phyloP scores from a whole-genome alignment of 2,113 vertebrate genomes.

The Struthidea cinerea region DNA sequence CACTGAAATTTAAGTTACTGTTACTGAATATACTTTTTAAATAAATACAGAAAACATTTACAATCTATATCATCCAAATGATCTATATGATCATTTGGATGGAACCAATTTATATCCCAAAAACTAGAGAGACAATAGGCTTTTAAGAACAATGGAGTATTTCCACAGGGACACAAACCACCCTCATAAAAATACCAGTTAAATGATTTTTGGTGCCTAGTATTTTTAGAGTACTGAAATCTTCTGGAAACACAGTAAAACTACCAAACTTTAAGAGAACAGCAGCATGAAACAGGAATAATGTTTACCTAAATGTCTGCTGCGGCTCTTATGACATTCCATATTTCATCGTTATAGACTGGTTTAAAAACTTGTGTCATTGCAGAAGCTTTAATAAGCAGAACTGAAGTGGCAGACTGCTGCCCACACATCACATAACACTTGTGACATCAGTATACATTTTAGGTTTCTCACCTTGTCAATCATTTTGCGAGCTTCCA shows the following conservation, averaged over 20 bases:
- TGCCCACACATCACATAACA: neutral
- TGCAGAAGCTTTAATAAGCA: neutral
- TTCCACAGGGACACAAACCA: neutral
- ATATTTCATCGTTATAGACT: neutral
- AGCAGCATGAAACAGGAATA: neutral
- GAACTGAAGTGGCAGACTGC: neutral
- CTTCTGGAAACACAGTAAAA: neutral
- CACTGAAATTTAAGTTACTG: neutral
- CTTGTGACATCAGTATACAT: neutral
- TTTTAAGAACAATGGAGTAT: neutral
- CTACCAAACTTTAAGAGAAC: neutral
- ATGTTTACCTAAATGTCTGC: neutral
- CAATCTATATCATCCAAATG: no score
- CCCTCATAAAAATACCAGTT: neutral
- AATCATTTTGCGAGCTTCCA: slow-evolving; percentile 94
- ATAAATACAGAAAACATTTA: neutral
- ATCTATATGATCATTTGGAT: neutral
- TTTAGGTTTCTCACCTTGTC: slow-evolving; percentile 83
- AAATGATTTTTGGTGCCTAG: neutral
- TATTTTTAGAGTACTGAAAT: neutral
- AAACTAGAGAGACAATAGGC: neutral
- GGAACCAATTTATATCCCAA: neutral
- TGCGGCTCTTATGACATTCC: neutral
- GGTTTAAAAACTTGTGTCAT: neutral
- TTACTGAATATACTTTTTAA: neutral